Percentiles rank a stretch among this genome's conserved stretches.
phyloP scores from a whole-genome alignment of 2,888 invertebrate species.

The Lymantria dispar region DNA sequence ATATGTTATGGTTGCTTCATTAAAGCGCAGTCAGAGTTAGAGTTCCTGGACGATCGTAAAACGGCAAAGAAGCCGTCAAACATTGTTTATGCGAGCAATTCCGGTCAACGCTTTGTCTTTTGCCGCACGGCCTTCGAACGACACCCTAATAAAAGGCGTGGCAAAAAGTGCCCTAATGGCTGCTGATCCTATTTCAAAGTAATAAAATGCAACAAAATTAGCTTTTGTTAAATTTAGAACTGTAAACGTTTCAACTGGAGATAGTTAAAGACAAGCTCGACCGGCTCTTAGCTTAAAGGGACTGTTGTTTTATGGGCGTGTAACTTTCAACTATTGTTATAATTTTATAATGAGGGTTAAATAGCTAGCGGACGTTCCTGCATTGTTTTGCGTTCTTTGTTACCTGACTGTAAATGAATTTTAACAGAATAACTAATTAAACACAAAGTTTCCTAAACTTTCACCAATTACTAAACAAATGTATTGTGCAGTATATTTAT shows the following conservation, averaged over 20 bases:
- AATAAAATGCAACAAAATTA: conserved; percentile 82
- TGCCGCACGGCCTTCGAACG: conserved; percentile 75
- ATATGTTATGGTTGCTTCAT: conserved; percentile 17
- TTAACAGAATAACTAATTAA: neutral
- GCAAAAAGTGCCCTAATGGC: conserved; percentile 77
- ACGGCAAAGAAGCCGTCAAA: conserved; percentile 73
- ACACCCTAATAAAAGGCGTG: conserved; percentile 81
- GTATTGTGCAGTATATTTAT: neutral
- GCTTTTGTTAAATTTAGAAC: conserved; percentile 69
- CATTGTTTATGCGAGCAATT: conserved; percentile 75
- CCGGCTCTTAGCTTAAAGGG: conserved; percentile 39
- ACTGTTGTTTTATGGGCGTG: conserved; percentile 67
- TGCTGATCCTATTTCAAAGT: conserved; percentile 77
- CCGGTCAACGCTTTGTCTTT: conserved; percentile 76
- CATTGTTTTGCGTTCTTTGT: conserved; percentile 9
- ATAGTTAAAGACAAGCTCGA: conserved; percentile 46
- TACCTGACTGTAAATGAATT: neutral
- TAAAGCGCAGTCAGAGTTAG: conserved; percentile 23
- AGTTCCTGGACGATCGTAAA: conserved; percentile 52
- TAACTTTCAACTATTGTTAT: conserved; percentile 44
- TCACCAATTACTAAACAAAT: neutral
- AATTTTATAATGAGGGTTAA: conserved; percentile 23
- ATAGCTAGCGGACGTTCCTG: conserved; percentile 11
- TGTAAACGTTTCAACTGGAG: conserved; percentile 61
- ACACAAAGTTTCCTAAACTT: neutral